Base-by-base conservation (phyloP, 2,888 invertebrate species). In the Gastracanthus pulcherrimus region DNA sequence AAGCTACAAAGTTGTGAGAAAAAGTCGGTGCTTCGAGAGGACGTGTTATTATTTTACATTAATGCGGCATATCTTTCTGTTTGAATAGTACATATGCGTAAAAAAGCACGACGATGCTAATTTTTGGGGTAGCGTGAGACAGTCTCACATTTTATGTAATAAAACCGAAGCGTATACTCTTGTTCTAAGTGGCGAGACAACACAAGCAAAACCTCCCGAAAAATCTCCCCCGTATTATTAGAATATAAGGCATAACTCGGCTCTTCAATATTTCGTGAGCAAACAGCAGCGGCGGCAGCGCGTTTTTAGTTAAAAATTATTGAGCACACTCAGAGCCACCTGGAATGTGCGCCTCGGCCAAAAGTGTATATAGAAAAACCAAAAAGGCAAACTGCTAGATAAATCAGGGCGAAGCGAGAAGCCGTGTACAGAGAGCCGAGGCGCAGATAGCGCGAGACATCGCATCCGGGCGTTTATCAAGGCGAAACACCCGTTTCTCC, bases 381-480 rank as follows among this genome's bases (percentile, higher is more conserved):
- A 45, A 31, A 48, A 26, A 71, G 36, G n/a, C n/a, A 38, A 23
- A 31, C 48, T 48, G 71, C 69, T 55, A 58, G 70, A 41, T 51
- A 71, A 76, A 71, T 70, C 80, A 16, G 58, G 41, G 71, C 51
- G 62, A 23, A 19, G 7, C 58, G 77, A 74, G 67, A 45, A 71
- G 23, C 36, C 48, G 48, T 29, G 60, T 19, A 38, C 34, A 19
- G 19, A n/a, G 62, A 4, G 34, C 29, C 55, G 45, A 6, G n/a
- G 67, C 38, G 26, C 31, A 81, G 81, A 81, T 81, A 81, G 36
- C 66, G 70, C 76, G 76, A 83, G 70, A 70, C 67, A 60, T 62
- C 77, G 74, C 84, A 83, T 83, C 82, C 82, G 82, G 84, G 70
- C 80, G 76, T 72, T 81, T 83, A 83, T 83, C 81, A 72, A 69